phyloP scores from a whole-genome alignment of 2,888 invertebrate genomes.

The Barypeithes pellucidus region DNA sequence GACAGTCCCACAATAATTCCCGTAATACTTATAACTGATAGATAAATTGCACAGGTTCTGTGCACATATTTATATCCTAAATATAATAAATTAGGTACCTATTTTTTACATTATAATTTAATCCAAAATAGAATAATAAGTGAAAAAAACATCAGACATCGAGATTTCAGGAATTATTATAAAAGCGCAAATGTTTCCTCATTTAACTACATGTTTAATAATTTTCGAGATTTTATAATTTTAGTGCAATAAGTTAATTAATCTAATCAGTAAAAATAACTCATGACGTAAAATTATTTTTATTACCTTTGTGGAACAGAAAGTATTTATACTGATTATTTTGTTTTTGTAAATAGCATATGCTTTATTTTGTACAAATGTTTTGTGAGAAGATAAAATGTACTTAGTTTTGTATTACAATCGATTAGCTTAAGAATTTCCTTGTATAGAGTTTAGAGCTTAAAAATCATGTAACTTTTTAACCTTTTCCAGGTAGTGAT shows the following conservation, averaged over 20 bases:
- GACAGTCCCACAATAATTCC: no score
- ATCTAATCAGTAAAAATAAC: conserved; percentile 41
- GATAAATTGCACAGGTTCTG: no score
- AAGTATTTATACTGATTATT: conserved; percentile 45
- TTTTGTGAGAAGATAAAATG: background rate
- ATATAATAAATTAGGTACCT: no score
- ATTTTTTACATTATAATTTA: no score
- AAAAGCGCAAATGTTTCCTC: background rate
- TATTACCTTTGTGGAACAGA: conserved; percentile 15
- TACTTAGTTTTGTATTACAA: conserved; percentile 2
- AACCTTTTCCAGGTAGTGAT: no score
- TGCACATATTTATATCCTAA: no score
- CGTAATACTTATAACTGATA: no score
- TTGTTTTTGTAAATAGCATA: conserved; percentile 11
- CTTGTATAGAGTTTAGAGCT: background rate
- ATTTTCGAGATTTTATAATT: background rate
- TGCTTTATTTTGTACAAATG: conserved; percentile 3
- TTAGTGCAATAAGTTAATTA: conserved; percentile 42
- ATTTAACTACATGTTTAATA: background rate
- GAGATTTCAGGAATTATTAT: conserved; percentile 19
- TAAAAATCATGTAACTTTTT: no score
- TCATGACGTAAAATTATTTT: conserved; percentile 20
- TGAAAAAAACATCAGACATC: conserved; percentile 11
- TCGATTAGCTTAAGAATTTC: background rate
- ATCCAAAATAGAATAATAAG: background rate